Percentiles rank a stretch among this genome's conserved stretches.
Evolutionary conservation across 1,140 invertebrate genomes (phyloP).

Genomic region (Habropoda laboriosa): DNA sequence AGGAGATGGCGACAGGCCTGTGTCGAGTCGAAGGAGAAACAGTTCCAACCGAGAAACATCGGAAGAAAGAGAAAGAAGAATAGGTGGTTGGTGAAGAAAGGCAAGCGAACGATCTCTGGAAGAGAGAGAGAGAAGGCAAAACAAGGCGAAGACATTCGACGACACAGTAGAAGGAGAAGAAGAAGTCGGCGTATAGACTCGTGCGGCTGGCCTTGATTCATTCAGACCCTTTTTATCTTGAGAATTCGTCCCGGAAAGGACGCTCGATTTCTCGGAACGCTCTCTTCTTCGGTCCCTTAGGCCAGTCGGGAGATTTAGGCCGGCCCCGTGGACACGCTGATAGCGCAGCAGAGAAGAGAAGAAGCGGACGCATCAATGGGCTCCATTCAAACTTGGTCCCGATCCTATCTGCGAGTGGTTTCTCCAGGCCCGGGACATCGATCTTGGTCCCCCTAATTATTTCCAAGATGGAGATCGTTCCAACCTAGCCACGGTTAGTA

Average conservation of each 20-base stretch:
- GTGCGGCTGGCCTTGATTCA: constrained; percentile 79
- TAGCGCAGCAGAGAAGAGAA: constrained; percentile 43
- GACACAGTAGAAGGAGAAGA: neutral
- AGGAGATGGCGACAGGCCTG: constrained; percentile 54
- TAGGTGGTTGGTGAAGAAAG: neutral
- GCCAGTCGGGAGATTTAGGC: constrained; percentile 55
- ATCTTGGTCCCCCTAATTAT: constrained; percentile 82
- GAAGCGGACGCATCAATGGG: constrained; percentile 77
- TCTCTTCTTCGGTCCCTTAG: constrained; percentile 34
- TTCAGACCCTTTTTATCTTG: constrained; percentile 82
- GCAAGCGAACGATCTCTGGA: no score
- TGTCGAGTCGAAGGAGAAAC: neutral
- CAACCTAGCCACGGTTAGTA: constrained; percentile 50
- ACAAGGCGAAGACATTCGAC: neutral
- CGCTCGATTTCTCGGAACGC: constrained; percentile 80
- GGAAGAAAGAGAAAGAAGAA: neutral
- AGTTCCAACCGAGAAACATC: neutral
- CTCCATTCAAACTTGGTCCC: constrained; percentile 78
- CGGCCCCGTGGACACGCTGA: constrained; percentile 58
- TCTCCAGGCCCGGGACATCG: constrained; percentile 76
- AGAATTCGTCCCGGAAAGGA: constrained; percentile 82
- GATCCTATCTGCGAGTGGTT: constrained; percentile 79
- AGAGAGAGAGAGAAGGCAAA: neutral
- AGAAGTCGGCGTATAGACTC: constrained; percentile 43
- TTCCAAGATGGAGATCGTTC: constrained; percentile 77